A percentile compares a stretch with the other conserved stretches of the same genome.
These are phyloP conservation scores for Labeo rohita DNA, from an alignment of 2,113 vertebrate species.

Conservation along the genomic window DNA sequence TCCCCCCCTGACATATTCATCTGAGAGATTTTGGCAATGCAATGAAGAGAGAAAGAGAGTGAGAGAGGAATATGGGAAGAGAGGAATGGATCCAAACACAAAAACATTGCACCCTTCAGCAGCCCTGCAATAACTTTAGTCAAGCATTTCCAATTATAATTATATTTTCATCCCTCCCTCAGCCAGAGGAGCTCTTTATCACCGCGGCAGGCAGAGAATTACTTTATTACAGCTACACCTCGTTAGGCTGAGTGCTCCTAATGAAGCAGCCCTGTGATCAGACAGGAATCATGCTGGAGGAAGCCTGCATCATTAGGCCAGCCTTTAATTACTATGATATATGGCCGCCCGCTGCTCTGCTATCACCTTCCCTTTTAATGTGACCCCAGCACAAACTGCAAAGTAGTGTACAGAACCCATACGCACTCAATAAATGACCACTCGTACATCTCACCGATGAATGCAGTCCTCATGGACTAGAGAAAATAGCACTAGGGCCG, in stretches of 20 bases:
- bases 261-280: conserved; percentile 99
- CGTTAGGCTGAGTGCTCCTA: conserved; percentile 99
- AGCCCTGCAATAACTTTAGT: conserved; percentile 93
- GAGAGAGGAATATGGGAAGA: conserved; percentile 56
- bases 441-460: background rate
- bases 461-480: background rate
- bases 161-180: conserved; percentile 92
- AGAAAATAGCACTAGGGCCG: background rate
- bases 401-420: conserved; percentile 29
- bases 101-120: conserved; percentile 87
- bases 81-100: conserved; percentile 74
- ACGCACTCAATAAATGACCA: conserved; percentile 8
- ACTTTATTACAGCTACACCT: conserved; percentile 99
- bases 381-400: conserved; percentile 68
- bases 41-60: conserved; percentile 12
- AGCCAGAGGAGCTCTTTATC: conserved; percentile 96
- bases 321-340: conserved; percentile 99
- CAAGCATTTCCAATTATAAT: conserved; percentile 94
- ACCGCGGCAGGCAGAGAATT: conserved; percentile 97
- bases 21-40: conserved; percentile 77
- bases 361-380: conserved; percentile 75
- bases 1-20: conserved; percentile 80
- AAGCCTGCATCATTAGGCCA: conserved; percentile 99
- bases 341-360: conserved; percentile 79
- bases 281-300: conserved; percentile 99